These are phyloP conservation scores for Coenonympha glycerion DNA, from an alignment of 2,888 invertebrate genomes.

Conservation along the genomic window DNA sequence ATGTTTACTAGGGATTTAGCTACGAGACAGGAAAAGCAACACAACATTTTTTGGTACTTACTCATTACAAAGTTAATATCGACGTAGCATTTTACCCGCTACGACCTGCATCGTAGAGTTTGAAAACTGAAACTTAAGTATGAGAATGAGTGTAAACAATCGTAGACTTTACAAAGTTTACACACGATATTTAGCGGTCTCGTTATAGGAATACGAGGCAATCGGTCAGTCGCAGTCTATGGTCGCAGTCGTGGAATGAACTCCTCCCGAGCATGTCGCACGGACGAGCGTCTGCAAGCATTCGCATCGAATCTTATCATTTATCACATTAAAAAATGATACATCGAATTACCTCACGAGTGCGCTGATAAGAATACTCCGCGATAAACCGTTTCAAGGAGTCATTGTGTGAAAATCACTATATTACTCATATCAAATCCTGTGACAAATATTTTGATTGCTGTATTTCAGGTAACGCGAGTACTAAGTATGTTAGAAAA, in stretches of 20 bases:
- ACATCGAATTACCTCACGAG: conserved; percentile 64
- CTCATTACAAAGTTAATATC: too few species aligned
- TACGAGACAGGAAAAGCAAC: too few species aligned
- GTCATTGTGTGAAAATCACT: conserved; percentile 36
- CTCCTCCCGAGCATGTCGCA: conserved; percentile 30
- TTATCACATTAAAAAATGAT: conserved; percentile 58
- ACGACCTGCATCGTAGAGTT: neutral
- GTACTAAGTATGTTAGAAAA: too few species aligned
- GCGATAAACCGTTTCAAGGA: conserved; percentile 45
- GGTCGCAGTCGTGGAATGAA: conserved; percentile 34
- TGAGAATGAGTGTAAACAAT: too few species aligned
- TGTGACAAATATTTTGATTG: conserved; percentile 8
- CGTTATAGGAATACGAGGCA: conserved; percentile 1
- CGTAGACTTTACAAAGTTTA: neutral
- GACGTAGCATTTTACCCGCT: neutral
- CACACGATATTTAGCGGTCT: conserved; percentile 7
- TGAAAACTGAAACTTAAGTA: too few species aligned
- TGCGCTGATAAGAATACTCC: conserved; percentile 50
- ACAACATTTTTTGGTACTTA: too few species aligned
- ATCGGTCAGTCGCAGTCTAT: conserved; percentile 36
- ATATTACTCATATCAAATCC: conserved; percentile 33
- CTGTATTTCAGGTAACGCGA: too few species aligned
- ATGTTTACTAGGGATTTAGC: too few species aligned
- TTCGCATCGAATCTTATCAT: conserved; percentile 49
- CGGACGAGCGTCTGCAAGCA: conserved; percentile 8